Evolutionary conservation across 2,113 vertebrate species (phyloP), one percentile per base, ranked within the genome.

Genomic region (Nannospalax galili): DNA sequence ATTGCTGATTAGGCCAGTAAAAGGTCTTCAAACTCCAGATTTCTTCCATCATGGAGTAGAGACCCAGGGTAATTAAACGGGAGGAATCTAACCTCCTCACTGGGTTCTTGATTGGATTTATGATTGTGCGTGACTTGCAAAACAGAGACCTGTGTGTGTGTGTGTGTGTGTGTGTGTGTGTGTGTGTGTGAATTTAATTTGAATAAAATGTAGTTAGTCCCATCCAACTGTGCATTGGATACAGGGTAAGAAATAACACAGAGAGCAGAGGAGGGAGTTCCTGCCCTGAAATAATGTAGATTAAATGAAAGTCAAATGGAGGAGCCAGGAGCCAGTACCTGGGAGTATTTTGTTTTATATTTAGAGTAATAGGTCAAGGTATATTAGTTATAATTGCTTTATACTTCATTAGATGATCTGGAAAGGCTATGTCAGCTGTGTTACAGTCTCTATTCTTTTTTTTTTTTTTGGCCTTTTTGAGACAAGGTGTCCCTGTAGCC

Each of bases 21-120:
- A 35, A 78, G 62, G 42, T 8, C 37, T 91, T 95, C 62, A 81
- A 78, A 92, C 28, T 92, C 87, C 7, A 22, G 95, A 96, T 96
- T 96, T 97, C 74, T 70, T 97, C 14, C 1, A 58, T 56, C 24
- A 20, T 65, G 92, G 96, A 91, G 90, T 97, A 94, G 93, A 96
- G 95, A 95, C 74, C 79, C 9, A 0, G 37, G 84, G 85, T 97
- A 97, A 97, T 97, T 97, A 97, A 95, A 78, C 88, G 91, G 78
- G 69, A 95, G 40, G 67, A 84, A 52, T 86, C 65, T 90, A 91
- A 80, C 84, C 67, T 95, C 74, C 26, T 90, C 4, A 80, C 28
- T 78, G 42, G 17, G 28, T 62, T 94, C 67, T 97, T 96, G 67
- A 96, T 96, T 95, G 26, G 65, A 85, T 81, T 95, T 90, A 95